Conservation (phyloP, 2,113 vertebrate species). For the Macrotis lagotis region DNA sequence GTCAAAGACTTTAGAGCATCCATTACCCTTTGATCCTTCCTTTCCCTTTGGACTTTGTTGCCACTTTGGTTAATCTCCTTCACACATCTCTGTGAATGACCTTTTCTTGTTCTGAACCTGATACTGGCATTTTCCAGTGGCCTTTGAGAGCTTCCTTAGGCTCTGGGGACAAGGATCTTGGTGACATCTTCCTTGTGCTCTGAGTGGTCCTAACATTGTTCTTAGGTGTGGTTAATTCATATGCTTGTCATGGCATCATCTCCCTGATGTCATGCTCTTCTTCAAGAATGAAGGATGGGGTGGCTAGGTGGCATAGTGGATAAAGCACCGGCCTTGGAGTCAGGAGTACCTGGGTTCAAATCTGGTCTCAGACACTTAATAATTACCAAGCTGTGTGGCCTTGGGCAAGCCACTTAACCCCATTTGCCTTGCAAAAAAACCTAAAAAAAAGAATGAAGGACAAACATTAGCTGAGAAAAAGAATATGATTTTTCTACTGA, state of each 20-base stretch:
- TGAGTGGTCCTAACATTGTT: neutral
- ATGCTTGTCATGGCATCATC: no score
- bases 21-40: neutral
- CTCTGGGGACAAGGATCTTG: neutral
- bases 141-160: neutral
- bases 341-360: no score
- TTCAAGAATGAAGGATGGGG: no score
- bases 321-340: no score
- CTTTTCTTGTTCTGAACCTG: neutral
- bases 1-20: neutral
- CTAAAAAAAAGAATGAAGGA: no score
- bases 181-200: neutral
- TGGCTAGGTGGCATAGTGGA: no score
- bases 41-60: neutral
- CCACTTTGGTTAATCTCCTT: neutral
- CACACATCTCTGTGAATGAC: neutral
- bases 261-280: no score
- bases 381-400: no score
- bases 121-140: neutral
- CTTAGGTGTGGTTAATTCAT: neutral
- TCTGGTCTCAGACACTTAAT: no score
- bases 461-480: no score
- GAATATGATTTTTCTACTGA: neutral
- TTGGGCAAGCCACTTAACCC: no score
- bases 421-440: no score